Percentiles rank a stretch among this genome's conserved stretches.
Evolutionary conservation across 2,113 vertebrate species (phyloP).

Genomic region (Sphaerodactylus townsendi): DNA sequence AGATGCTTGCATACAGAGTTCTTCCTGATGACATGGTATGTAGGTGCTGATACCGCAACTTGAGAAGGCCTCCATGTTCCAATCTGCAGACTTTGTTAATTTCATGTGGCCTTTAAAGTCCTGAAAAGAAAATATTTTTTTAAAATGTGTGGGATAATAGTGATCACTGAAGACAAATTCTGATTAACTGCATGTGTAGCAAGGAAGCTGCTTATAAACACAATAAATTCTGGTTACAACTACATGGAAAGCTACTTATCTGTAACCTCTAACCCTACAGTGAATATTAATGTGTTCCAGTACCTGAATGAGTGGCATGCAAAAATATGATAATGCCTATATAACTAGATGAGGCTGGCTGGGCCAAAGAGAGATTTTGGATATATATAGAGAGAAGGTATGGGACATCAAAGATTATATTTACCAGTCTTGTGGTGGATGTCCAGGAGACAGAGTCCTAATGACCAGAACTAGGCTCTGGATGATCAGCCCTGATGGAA

Average conservation of each 20-base stretch:
- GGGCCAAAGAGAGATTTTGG: too few relatives aligned
- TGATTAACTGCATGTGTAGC: not conserved
- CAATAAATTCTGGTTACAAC: not conserved
- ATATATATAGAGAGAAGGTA: too few relatives aligned
- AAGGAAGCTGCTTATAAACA: not conserved
- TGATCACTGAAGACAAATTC: not conserved
- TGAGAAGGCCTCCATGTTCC: not conserved
- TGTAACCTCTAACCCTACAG: not conserved
- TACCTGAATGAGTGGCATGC: too few relatives aligned
- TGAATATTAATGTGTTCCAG: too few relatives aligned
- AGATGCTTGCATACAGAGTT: not conserved
- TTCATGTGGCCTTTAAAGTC: not conserved
- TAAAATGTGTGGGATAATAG: not conserved
- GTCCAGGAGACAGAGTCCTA: too few relatives aligned
- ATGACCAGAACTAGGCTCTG: too few relatives aligned
- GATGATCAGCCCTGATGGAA: too few relatives aligned
- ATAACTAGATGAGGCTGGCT: too few relatives aligned
- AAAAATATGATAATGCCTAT: too few relatives aligned
- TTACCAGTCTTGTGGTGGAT: too few relatives aligned
- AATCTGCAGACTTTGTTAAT: not conserved
- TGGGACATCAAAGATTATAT: too few relatives aligned
- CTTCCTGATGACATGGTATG: not conserved
- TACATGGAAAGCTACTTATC: not conserved
- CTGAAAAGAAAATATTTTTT: not conserved
- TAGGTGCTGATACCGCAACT: not conserved